Conservation (phyloP, 2,113 vertebrate genomes). For the Orthonyx spaldingii region DNA sequence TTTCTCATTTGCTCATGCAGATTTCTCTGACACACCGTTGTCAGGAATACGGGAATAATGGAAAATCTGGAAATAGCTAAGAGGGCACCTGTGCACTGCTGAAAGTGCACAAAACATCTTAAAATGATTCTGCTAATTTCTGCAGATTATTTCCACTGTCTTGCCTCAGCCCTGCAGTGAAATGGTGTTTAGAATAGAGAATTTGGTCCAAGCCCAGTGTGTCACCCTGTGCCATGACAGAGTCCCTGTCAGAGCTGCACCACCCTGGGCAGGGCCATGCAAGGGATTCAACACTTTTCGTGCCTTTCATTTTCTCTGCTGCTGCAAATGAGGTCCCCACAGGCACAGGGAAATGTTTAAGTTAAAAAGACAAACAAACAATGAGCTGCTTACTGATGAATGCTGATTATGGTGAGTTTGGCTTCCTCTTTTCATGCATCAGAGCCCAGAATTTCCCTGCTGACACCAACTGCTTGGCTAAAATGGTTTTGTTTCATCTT, state of each 20-base stretch:
- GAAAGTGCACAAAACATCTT: background rate
- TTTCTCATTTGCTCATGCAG: background rate
- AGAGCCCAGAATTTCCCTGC: conserved; percentile 24
- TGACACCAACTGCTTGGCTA: conserved; percentile 14
- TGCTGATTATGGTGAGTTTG: conserved; percentile 14
- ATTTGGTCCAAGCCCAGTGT: background rate
- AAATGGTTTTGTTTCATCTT: conserved; percentile 54
- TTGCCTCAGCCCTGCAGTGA: background rate
- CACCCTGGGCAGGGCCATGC: background rate
- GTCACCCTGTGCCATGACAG: background rate
- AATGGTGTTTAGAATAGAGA: background rate
- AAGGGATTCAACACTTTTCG: rapidly evolving
- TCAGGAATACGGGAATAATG: background rate
- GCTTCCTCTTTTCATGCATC: background rate
- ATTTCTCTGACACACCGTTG: background rate
- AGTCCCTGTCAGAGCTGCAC: background rate
- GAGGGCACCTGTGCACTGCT: background rate
- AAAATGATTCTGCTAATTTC: background rate
- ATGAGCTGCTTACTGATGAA: conserved; percentile 22
- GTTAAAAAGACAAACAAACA: conserved; percentile 48
- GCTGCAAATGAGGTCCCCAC: conserved; percentile 20
- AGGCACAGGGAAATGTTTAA: background rate
- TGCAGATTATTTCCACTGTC: background rate
- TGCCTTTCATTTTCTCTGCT: background rate
- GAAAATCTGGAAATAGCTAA: background rate